Evolutionary conservation across 2,888 invertebrate genomes (phyloP).

Genomic region (Cataglyphis albicans): DNA sequence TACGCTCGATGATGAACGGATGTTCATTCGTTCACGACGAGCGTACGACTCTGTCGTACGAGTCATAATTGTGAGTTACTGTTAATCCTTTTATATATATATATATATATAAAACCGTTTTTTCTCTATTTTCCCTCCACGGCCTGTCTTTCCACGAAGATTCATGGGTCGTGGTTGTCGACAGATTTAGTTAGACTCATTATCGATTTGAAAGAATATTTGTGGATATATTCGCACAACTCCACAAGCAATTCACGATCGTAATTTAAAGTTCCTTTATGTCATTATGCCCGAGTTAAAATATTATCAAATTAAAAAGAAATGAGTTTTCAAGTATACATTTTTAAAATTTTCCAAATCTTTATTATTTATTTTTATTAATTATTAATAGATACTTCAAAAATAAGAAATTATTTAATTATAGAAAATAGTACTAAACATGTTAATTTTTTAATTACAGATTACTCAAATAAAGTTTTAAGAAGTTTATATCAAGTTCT

Average conservation of each 20-base stretch:
- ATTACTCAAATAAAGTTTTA: not conserved
- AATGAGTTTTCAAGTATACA: not conserved
- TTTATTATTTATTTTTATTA: not conserved
- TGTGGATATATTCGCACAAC: slow-evolving; percentile 30
- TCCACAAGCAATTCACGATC: not conserved
- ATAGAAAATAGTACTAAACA: not conserved
- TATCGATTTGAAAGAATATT: slow-evolving; percentile 32
- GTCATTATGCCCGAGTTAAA: slow-evolving; percentile 11
- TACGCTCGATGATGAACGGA: slow-evolving; percentile 64
- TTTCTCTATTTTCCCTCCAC: slow-evolving; percentile 67
- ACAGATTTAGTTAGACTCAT: slow-evolving; percentile 55
- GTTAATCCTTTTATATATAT: slow-evolving; percentile 68
- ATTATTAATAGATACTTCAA: slow-evolving; percentile 10
- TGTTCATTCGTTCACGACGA: slow-evolving; percentile 61
- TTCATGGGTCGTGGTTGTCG: slow-evolving; percentile 62
- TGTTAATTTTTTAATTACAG: not conserved
- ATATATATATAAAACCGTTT: slow-evolving; percentile 32
- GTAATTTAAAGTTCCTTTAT: slow-evolving; percentile 6
- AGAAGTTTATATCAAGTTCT: not conserved
- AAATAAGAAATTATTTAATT: not conserved
- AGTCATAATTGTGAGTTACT: slow-evolving; percentile 71
- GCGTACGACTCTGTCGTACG: slow-evolving; percentile 57
- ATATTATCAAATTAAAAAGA: not conserved
- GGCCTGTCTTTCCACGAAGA: slow-evolving; percentile 61
- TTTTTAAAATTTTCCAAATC: not conserved